These are phyloP conservation scores for Synodontis membranacea DNA, from an alignment of 2,113 vertebrate species.

Conservation along the genomic window DNA sequence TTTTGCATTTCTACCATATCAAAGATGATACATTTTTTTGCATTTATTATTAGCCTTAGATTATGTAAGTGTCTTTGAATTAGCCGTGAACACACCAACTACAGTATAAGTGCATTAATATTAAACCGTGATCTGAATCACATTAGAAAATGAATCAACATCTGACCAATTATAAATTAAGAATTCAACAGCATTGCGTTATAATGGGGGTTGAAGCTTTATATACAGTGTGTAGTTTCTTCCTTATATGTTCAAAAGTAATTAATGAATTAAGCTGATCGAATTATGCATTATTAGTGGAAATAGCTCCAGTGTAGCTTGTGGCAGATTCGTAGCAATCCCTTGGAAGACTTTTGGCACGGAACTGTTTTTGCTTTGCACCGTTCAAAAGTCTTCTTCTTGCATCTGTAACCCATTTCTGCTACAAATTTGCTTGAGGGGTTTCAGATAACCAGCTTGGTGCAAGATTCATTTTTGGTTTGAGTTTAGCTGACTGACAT, in stretches of 20 bases:
- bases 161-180: background rate
- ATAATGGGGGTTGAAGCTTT: background rate
- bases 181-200: background rate
- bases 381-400: slow-evolving; percentile 10
- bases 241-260: too few species aligned
- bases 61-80: background rate
- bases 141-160: background rate
- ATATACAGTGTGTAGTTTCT: background rate
- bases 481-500: slow-evolving; percentile 19
- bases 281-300: background rate
- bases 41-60: background rate
- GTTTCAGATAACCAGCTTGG: slow-evolving; percentile 16
- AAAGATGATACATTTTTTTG: background rate
- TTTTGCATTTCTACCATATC: background rate
- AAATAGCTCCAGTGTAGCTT: background rate
- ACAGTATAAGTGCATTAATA: background rate
- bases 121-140: background rate
- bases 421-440: slow-evolving; percentile 30
- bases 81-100: background rate
- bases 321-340: background rate
- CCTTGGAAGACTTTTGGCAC: slow-evolving; percentile 8
- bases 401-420: slow-evolving; percentile 2
- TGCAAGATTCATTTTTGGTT: slow-evolving; percentile 30
- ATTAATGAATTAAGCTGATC: background rate
- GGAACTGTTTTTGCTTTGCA: background rate